Evolutionary conservation across 2,113 vertebrate genomes (phyloP).

Genomic region (rat (Rattus norvegicus)): GRCr8 NC_086024.1:73800001-73800500

Average conservation of each 20-base stretch:
- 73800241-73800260: conserved; percentile 36
- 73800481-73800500: not conserved
- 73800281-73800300: not conserved
- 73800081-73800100: not conserved
- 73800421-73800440: not conserved
- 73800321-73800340: not conserved
- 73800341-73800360: conserved; percentile 4
- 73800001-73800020: not conserved
- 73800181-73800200: not conserved
- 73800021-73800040: not conserved
- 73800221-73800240: not conserved
- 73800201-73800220: not conserved
- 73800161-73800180: conserved; percentile 10
- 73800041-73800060: not conserved
- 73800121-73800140: conserved; percentile 28
- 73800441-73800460: not conserved
- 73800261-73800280: not conserved
- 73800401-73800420: not conserved
- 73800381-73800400: conserved; percentile 14
- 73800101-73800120: not conserved
- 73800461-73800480: conserved; percentile 8
- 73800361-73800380: not conserved
- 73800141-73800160: conserved; percentile 27
- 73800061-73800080: not conserved
- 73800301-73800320: conserved; percentile 22